Evolutionary conservation across 2,888 invertebrate species (phyloP).

Genomic region (Amblyteles armatorius): DNA sequence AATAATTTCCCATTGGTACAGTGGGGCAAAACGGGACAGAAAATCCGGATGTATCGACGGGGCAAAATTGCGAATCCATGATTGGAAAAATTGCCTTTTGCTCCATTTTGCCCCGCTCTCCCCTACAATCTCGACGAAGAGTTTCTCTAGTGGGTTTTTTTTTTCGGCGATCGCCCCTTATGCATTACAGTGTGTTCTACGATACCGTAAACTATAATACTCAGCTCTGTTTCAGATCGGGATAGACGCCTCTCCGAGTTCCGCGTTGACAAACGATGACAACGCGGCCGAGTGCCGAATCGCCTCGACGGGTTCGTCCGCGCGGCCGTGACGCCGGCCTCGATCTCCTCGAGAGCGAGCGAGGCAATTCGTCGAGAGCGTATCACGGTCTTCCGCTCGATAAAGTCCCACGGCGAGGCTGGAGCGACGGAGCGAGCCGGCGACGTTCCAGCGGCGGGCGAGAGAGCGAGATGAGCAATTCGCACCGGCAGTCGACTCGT

Average conservation of each 20-base stretch:
- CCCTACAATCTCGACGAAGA: background rate
- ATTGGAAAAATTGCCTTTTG: no score
- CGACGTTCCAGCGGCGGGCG: conserved; percentile 8
- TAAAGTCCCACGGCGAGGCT: conserved; percentile 61
- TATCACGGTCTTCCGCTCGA: conserved; percentile 68
- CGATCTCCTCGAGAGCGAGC: conserved; percentile 28
- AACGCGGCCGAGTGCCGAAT: conserved; percentile 44
- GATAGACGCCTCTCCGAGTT: conserved; percentile 3
- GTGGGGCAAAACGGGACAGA: no score
- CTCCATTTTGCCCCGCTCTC: no score
- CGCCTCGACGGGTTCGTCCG: conserved; percentile 29
- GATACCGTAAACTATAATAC: background rate
- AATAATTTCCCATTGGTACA: no score
- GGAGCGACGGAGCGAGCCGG: conserved; percentile 22
- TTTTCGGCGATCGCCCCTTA: background rate
- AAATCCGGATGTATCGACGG: no score
- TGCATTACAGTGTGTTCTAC: background rate
- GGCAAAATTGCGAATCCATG: no score
- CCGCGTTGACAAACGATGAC: conserved; percentile 31
- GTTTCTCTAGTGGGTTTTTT: background rate
- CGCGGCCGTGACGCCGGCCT: background rate
- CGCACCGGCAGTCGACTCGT: conserved; percentile 41
- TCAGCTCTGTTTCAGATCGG: conserved; percentile 13
- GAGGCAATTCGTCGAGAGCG: conserved; percentile 62
- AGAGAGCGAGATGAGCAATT: conserved; percentile 56